Evolutionary conservation across 2,888 invertebrate species (phyloP), one percentile per base, ranked within the genome.

Genomic region (Brenthis hecate): DNA sequence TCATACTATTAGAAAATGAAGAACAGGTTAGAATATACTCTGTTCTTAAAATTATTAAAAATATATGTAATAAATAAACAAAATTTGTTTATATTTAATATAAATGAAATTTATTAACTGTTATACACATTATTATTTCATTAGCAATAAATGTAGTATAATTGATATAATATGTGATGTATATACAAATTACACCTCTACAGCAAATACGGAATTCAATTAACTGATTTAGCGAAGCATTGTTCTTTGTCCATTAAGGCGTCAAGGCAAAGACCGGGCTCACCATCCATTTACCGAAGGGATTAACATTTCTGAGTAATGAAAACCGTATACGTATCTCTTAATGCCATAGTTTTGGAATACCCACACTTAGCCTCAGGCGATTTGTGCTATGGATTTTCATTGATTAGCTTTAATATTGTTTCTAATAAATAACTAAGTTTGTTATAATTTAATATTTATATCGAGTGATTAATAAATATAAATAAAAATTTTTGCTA

Each of bases 301-400:
- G 72, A 72, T 72, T 66, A 72, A 70, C 72, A 68, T 68, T 71
- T 70, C 69, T 36, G 57, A 60, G 63, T 71, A 71, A 71, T 71
- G 60, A 68, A 65, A 71, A 65, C 62, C 68, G 36, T 56, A 64
- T 68, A 68, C 69, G 67, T 70, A 67, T 70, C 68, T 68, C 70
- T 61, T 66, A 61, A 66, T 68, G 65, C 57, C 57, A 23, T 65
- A 65, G 70, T 71, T 71, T 68, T 61, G 65, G 54, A 56, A 56
- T 43, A 65, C 65, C 61, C 48, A 56, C 56, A 61, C 50, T 70
- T 61, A 68, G 68, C 65, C 61, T 65, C 53, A n/a, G 56, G 68
- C 70, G 68, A 16, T 66, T 65, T 56, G 64, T 54, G 66, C 28
- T 48, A 58, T 8, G 36, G 36, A 43, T 43, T 43, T 43, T 43